Evolutionary conservation across 2,113 vertebrate species (phyloP).

Genomic region (Varanus komodoensis): DNA sequence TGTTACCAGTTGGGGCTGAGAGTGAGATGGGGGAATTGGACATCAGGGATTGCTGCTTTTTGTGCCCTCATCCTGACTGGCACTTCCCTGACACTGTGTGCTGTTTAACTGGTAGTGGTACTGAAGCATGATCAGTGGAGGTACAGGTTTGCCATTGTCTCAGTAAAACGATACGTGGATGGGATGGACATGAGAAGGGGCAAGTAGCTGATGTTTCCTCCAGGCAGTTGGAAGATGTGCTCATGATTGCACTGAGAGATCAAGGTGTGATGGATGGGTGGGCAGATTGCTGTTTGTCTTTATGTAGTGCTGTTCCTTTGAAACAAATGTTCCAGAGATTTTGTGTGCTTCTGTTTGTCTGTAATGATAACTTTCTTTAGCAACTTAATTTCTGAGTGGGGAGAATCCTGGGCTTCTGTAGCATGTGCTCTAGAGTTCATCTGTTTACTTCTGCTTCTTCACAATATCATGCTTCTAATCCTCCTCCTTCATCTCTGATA

Average conservation of each 20-base stretch:
- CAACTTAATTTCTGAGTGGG: neutral
- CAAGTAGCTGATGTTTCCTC: neutral
- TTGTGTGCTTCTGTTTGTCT: neutral
- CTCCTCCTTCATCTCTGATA: neutral
- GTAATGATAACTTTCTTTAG: neutral
- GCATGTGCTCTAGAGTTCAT: neutral
- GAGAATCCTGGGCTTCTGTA: neutral
- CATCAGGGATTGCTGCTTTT: neutral
- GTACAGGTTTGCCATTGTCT: neutral
- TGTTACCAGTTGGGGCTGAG: constrained; percentile 2
- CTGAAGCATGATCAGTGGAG: neutral
- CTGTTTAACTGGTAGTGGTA: neutral
- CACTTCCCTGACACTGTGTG: neutral
- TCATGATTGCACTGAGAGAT: neutral
- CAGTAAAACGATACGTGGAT: neutral
- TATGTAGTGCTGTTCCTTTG: neutral
- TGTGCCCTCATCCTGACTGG: neutral
- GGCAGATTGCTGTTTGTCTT: neutral
- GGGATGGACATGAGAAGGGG: too few relatives aligned
- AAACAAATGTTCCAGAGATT: neutral
- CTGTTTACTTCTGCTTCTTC: neutral
- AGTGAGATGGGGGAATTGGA: neutral
- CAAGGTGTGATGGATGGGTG: neutral
- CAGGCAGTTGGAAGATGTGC: neutral
- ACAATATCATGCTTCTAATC: neutral